Base-by-base conservation (phyloP, 2,113 vertebrate genomes). In the Nerophis lumbriciformis region DNA sequence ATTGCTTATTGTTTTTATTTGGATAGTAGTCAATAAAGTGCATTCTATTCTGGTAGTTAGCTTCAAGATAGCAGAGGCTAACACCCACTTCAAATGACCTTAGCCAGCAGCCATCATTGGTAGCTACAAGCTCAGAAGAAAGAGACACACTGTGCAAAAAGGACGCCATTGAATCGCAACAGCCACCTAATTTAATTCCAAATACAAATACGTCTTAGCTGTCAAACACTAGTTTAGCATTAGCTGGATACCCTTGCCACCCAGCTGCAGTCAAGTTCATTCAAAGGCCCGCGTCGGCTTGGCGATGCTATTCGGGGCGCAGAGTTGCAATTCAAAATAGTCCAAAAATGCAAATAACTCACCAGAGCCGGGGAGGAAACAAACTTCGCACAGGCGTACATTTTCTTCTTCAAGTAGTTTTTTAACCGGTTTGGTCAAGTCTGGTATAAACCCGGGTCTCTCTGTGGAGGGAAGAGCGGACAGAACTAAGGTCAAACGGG, bases 371-470 rank as follows among this genome's bases (percentile, higher is more conserved):
- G 90, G 66, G 92, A 90, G 69, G 93, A 90, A 69, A 92, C 92
- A 83, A 97, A 91, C 76, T 94, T 96, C 73, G 94, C 91, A 90
- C 95, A 97, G 85, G 93, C 90, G 72, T 94, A 95, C 95, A 98
- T 98, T 55, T 80, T 90, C 56, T 64, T 51, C 4, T 77, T 66
- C 54, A 56, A 60, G 66, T 71, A 58, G 59, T 87, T 76, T 28
- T 44, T 75, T 68, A 69, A 84, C 79, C 79, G 66, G 71, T 85
- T 78, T 21, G 72, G 68, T 84, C 61, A 68, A 79, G 73, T 85
- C 63, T 80, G 74, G 72, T 63, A 69, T 74, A 85, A 88, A 75
- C 88, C 85, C 83, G 81, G 84, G 81, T 88, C 82, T 91, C 72
- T 87, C 88, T 91, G 73, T n/a, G 68, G 72, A 80, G 63, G 72